A percentile compares a stretch with the other conserved stretches of the same genome.
These are phyloP conservation scores for Rhadina sibilatrix DNA, from an alignment of 2,113 vertebrate species.

Conservation along the genomic window DNA sequence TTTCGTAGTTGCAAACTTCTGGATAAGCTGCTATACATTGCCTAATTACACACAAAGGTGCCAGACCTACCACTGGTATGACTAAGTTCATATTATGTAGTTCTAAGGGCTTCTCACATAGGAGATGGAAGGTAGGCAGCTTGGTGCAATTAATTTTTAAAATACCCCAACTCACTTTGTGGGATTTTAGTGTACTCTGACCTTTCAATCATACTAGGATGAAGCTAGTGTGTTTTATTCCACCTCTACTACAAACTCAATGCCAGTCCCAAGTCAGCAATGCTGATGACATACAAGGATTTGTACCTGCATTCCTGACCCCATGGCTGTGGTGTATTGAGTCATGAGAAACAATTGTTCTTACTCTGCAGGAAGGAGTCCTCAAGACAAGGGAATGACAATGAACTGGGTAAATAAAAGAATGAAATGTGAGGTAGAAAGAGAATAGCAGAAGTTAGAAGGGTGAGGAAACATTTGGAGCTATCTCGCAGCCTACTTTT, in stretches of 20 bases:
- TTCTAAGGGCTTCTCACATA: not conserved
- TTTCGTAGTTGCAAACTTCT: not conserved
- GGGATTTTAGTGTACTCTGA: not conserved
- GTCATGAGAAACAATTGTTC: not conserved
- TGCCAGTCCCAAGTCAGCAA: not conserved
- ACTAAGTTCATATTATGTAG: not conserved
- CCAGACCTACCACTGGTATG: not conserved
- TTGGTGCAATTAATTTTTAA: not conserved
- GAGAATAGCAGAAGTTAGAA: not conserved
- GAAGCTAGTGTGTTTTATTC: not conserved
- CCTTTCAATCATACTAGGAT: not conserved
- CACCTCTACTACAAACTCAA: not conserved
- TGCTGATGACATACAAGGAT: not conserved
- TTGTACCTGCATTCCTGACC: not conserved
- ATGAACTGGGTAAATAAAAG: not conserved
- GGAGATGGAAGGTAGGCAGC: not conserved
- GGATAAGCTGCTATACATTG: not conserved
- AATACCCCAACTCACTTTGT: not conserved
- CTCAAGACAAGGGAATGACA: not conserved
- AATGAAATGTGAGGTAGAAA: not conserved
- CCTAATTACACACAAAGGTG: not conserved
- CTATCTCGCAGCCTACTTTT: not conserved
- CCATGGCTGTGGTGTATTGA: accelerated
- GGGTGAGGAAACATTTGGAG: not conserved
- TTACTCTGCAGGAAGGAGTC: not conserved